Conservation (phyloP, 2,888 invertebrate species). For the Strigamia crassipes region DNA sequence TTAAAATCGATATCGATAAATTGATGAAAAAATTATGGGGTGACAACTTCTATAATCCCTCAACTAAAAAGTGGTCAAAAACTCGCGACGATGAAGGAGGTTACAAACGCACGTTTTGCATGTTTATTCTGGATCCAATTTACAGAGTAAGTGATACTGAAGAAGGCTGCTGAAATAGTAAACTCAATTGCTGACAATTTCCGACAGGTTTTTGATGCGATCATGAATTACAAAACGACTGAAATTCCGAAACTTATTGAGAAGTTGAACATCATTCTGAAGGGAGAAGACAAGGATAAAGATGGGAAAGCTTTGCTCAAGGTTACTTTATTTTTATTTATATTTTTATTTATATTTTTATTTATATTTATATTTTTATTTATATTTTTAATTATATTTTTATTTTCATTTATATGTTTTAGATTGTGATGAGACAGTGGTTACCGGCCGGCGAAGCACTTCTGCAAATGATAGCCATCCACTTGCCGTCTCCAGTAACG, state of each 20-base stretch:
- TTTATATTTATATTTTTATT: background rate
- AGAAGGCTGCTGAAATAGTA: too few species aligned
- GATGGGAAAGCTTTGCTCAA: constrained; percentile 95
- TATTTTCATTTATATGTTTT: background rate
- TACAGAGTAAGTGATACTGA: constrained; percentile 96
- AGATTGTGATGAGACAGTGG: constrained; percentile 98
- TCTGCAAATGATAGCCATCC: constrained; percentile 99
- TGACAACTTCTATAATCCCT: constrained; percentile 97
- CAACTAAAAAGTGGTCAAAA: constrained; percentile 98
- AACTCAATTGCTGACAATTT: too few species aligned
- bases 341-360: background rate
- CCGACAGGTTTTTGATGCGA: constrained; percentile 73
- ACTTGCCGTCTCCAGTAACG: constrained; percentile 97
- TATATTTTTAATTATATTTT: too few species aligned
- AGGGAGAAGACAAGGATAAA: constrained; percentile 93
- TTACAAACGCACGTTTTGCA: constrained; percentile 96
- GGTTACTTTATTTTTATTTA: constrained; percentile 59
- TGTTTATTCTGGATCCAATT: constrained; percentile 98
- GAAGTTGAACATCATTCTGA: constrained; percentile 89
- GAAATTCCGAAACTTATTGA: constrained; percentile 84
- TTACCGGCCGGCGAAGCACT: constrained; percentile 98
- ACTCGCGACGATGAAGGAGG: constrained; percentile 76
- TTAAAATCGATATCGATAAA: constrained; percentile 95
- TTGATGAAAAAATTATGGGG: constrained; percentile 96
- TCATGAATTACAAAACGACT: constrained; percentile 95